Evolutionary conservation across 2,888 invertebrate species (phyloP).

Genomic region (Strigamia maritima): DNA sequence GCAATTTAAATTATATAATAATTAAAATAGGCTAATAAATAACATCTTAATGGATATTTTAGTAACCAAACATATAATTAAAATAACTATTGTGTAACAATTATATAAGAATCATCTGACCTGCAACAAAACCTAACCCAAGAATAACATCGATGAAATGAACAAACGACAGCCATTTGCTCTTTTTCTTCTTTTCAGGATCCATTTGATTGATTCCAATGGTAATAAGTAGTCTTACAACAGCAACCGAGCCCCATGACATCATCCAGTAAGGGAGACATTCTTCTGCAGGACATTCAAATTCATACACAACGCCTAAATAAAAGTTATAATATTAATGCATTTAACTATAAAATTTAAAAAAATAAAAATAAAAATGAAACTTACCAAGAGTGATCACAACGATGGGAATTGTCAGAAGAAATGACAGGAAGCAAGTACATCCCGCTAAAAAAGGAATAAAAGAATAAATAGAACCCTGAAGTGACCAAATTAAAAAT

Average conservation of each 20-base stretch:
- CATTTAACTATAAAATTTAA: background rate
- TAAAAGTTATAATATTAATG: background rate
- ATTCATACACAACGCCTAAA: slow-evolving; percentile 1
- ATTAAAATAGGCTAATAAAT: background rate
- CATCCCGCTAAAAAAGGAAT: background rate
- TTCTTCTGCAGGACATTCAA: slow-evolving; percentile 7
- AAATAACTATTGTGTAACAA: background rate
- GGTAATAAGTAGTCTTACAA: background rate
- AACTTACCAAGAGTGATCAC: slow-evolving; percentile 2
- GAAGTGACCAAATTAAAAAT: background rate
- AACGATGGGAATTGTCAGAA: background rate
- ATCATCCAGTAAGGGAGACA: slow-evolving; percentile 10
- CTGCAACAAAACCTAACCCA: background rate
- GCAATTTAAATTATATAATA: background rate
- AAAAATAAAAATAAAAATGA: background rate
- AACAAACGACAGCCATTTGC: background rate
- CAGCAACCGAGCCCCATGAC: background rate
- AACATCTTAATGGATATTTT: background rate
- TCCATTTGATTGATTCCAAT: slow-evolving; percentile 5
- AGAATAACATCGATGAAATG: slow-evolving; percentile 1
- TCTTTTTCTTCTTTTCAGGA: background rate
- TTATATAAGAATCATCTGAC: background rate
- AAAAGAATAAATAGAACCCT: background rate
- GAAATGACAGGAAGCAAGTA: background rate
- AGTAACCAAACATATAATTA: background rate